Evolutionary conservation across 2,797 vertebrate genomes (phyloP), one percentile per base, ranked within the genome.

Genomic region (Myotis pilosus): DNA sequence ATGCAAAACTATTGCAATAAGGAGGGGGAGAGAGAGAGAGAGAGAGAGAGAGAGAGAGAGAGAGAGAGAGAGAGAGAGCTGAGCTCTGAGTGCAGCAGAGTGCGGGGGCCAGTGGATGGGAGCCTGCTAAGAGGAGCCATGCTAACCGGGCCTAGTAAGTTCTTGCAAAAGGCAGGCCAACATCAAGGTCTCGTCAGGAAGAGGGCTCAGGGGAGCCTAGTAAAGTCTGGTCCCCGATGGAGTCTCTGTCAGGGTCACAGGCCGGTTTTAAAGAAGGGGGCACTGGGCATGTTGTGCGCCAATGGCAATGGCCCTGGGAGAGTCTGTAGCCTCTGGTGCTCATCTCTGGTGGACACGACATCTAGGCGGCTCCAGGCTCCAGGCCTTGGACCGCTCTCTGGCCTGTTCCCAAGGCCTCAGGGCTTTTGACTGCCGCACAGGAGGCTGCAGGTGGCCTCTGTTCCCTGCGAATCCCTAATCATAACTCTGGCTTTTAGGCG

Each of bases 391-490:
- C 0, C 0, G 12, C 8, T n/a, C 11, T 47, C 51, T 25, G 49
- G 62, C 53, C n/a, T 28, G 7, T 30, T 53, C 22, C 1, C 19
- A 16, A 41, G 74, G 62, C 74, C 49, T 2, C 41, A 84, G 71
- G 57, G 30, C 72, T 66, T 51, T 89, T 6, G 8, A 4, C 20
- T 33, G 55, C 47, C 51, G 8, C 36, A 41, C 17, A 53, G 38
- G 88, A 81, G 71, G 51, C 85, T 4, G 2, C 95, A 81, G 93
- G 84, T 92, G 95, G 84, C 30, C 44, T 82, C 62, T 25, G 30
- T 47, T 76, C 79, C 55, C 55, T 66, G 22, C 49, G 87, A 93
- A 95, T 92, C 71, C 87, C 84, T 75, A 41, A 68, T 94, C 84
- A 93, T 28, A 64, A 66, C 60, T 20, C 79, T 51, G 92, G 81